A percentile compares a stretch with the other conserved stretches of the same genome.
These are phyloP conservation scores for Limnodromus scolopaceus DNA, from an alignment of 2,797 vertebrate species.

Conservation along the genomic window DNA sequence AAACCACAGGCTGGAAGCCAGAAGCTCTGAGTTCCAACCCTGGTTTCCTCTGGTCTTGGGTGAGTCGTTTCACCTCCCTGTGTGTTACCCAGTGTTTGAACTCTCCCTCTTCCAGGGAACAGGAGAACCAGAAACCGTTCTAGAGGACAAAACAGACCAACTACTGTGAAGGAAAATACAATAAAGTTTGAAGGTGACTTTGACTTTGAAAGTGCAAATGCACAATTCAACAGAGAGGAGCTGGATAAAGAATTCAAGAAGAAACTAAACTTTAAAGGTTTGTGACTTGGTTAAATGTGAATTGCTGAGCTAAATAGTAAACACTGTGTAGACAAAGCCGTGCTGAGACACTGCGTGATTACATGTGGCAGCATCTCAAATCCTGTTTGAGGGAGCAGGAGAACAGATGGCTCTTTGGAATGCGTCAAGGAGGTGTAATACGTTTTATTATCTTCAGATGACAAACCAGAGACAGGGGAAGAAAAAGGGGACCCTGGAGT, in stretches of 20 bases:
- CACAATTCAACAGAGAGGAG: constrained; percentile 94
- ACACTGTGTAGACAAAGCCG: not conserved
- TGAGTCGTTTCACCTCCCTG: constrained; percentile 18
- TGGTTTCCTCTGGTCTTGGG: constrained; percentile 23
- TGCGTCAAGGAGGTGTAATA: constrained; percentile 35
- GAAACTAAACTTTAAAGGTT: constrained; percentile 87
- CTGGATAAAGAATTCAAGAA: constrained; percentile 89
- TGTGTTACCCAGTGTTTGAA: constrained; percentile 39
- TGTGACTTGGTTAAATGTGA: constrained; percentile 46
- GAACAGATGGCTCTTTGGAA: constrained; percentile 42
- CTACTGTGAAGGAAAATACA: constrained; percentile 80
- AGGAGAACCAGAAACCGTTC: constrained; percentile 88
- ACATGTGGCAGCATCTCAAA: not conserved
- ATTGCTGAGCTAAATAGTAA: constrained; percentile 31
- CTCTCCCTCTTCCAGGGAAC: constrained; percentile 79
- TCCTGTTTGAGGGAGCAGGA: constrained; percentile 29
- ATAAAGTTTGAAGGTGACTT: constrained; percentile 98
- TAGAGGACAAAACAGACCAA: constrained; percentile 85
- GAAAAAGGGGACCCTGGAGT: constrained; percentile 82
- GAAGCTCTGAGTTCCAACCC: constrained; percentile 9
- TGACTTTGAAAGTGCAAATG: constrained; percentile 97
- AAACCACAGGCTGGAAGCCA: constrained; percentile 39
- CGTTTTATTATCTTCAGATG: constrained; percentile 74
- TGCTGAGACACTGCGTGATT: constrained; percentile 32
- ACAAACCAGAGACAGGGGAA: constrained; percentile 77